Evolutionary conservation across 1,140 invertebrate genomes (phyloP), one percentile per base, ranked within the genome.

Genomic region (Amphibalanus amphitrite): DNA sequence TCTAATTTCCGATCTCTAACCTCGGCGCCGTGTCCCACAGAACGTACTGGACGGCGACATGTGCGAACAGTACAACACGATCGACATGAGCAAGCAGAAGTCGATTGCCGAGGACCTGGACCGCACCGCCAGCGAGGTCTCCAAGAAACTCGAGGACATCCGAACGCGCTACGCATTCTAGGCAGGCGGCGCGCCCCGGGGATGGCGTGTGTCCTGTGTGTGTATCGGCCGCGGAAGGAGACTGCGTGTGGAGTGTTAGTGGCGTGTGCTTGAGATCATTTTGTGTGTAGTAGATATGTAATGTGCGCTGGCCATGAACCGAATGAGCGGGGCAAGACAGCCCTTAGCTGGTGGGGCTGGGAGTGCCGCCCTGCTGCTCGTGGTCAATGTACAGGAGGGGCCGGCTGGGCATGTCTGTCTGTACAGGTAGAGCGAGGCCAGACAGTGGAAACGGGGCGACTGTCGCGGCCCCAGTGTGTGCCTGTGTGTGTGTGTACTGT

Each of bases 1-100:
- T n/a, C n/a, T n/a, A n/a, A n/a, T n/a, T n/a, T n/a, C n/a, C n/a
- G n/a, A n/a, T n/a, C n/a, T n/a, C n/a, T n/a, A n/a, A n/a, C n/a
- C n/a, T n/a, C n/a, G n/a, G n/a, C n/a, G n/a, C n/a, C n/a, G n/a
- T n/a, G n/a, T 20, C 47, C 74, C 81, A 15, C 75, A 94, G 87
- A 97, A 95, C 84, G 94, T 99, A 0, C 91, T 99, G 74, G 97
- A 99, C 81, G 97, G 97, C 8, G 97, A 99, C 81, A 82, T 99
- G 4, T 99, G 97, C 80, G 97, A 99, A 82, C 95, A 98, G 81
- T 99, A 95, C 79, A 97, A 96, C 78, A 96, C 95, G 0, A 86
- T 99, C 73, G 97, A 99, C 76, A 84, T 89, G 0, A 81, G 83
- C 0, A 98, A 97, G 80, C 97, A 99, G 78, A 96, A 96, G 77